Conservation (phyloP, 1,140 invertebrate genomes). For the Megathymus violae region DNA sequence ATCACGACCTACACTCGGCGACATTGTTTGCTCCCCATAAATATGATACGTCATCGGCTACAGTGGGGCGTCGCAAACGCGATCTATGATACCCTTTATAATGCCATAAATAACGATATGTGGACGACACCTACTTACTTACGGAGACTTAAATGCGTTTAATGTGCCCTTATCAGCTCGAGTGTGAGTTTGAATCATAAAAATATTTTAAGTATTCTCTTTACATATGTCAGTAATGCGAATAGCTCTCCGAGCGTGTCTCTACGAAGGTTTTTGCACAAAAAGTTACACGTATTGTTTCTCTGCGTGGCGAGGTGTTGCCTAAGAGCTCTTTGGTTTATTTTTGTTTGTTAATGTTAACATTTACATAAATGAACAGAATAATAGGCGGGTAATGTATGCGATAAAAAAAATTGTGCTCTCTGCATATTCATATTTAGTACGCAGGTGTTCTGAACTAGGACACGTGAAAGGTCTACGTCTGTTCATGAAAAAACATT, state of each 20-base stretch:
- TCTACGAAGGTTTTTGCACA: constrained; percentile 4
- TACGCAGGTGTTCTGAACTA: too few relatives aligned
- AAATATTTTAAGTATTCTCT: constrained; percentile 26
- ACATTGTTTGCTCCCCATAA: constrained; percentile 60
- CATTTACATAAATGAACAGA: constrained; percentile 1
- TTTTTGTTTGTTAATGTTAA: background rate
- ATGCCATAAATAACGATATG: constrained; percentile 67
- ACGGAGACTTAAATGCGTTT: constrained; percentile 12
- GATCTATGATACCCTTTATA: constrained; percentile 64
- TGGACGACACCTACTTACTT: constrained; percentile 60
- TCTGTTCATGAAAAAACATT: too few relatives aligned
- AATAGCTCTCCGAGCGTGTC: background rate
- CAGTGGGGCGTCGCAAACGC: constrained; percentile 54
- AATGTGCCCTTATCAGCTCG: constrained; percentile 27
- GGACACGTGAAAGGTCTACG: too few relatives aligned
- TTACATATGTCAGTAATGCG: constrained; percentile 20
- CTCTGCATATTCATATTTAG: too few relatives aligned
- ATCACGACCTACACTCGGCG: constrained; percentile 64
- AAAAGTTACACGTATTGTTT: constrained; percentile 10
- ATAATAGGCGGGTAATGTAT: background rate
- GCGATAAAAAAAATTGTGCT: too few relatives aligned
- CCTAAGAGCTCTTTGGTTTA: constrained; percentile 1
- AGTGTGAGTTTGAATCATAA: constrained; percentile 27
- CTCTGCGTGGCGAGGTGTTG: background rate
- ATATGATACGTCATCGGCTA: constrained; percentile 71